Evolutionary conservation across 2,113 vertebrate genomes (phyloP).

Genomic region (Otolemur garnettii): DNA sequence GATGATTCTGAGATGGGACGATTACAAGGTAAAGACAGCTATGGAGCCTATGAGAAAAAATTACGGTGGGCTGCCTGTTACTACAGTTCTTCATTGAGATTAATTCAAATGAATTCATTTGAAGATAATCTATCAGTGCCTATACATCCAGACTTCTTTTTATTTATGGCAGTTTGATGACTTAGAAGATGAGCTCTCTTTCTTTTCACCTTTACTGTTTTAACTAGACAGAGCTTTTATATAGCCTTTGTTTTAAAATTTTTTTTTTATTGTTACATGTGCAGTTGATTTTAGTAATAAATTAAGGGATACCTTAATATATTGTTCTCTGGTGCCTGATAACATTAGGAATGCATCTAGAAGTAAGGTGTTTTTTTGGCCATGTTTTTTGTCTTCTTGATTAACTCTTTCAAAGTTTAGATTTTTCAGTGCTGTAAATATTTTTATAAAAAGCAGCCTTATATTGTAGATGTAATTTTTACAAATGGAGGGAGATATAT

Average conservation of each 20-base stretch:
- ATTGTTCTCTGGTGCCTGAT: not conserved
- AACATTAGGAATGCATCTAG: not conserved
- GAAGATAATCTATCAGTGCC: slow-evolving; percentile 37
- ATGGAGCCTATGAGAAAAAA: slow-evolving; percentile 9
- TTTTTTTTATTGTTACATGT: not conserved
- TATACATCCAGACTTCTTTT: not conserved
- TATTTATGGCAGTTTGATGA: not conserved
- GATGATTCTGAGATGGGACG: slow-evolving; percentile 99
- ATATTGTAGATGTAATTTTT: not conserved
- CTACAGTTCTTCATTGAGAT: slow-evolving; percentile 18
- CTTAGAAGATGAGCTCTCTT: slow-evolving; percentile 6
- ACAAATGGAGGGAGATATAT: not conserved
- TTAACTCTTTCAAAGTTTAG: not conserved
- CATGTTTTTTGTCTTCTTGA: not conserved
- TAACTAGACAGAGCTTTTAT: slow-evolving; percentile 19
- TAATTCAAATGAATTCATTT: slow-evolving; percentile 9
- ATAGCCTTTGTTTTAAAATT: not conserved
- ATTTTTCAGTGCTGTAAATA: not conserved
- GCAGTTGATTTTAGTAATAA: slow-evolving; percentile 37
- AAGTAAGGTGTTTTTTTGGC: not conserved
- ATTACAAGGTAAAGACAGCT: slow-evolving; percentile 93
- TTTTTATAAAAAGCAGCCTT: slow-evolving; percentile 21
- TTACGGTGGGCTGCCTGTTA: not conserved
- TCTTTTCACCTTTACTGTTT: slow-evolving; percentile 53
- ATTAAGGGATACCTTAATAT: not conserved